Conservation (phyloP, 2,113 vertebrate species). For the Clupea harengus region DNA sequence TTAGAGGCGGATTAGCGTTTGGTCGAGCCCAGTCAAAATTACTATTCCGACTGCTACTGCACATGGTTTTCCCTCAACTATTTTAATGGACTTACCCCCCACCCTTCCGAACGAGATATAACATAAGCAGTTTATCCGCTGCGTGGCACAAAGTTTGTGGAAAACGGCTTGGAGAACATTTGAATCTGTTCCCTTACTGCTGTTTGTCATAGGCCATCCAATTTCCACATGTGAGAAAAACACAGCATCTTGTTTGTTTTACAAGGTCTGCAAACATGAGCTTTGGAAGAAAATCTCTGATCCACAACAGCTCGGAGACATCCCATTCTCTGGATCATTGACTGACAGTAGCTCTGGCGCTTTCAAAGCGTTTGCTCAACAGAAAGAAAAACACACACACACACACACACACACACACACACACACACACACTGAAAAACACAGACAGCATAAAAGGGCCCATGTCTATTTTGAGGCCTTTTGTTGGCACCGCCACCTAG, state of each 20-base stretch:
- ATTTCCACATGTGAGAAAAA: constrained; percentile 20
- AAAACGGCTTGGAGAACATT: constrained; percentile 38
- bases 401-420: not conserved
- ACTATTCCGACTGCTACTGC: constrained; percentile 6
- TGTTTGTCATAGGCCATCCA: constrained; percentile 31
- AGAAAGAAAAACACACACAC: not conserved
- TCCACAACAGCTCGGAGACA: not conserved
- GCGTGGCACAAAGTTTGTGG: constrained; percentile 23
- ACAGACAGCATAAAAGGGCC: not conserved
- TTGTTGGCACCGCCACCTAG: not conserved
- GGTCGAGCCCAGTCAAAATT: constrained; percentile 7
- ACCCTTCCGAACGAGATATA: not conserved
- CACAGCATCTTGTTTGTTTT: constrained; percentile 37
- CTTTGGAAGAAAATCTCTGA: constrained; percentile 49
- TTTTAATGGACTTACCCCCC: not conserved
- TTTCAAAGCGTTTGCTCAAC: not conserved
- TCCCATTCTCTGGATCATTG: not conserved
- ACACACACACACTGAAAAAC: not conserved
- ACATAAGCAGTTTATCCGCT: constrained; percentile 27
- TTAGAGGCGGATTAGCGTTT: constrained; percentile 30
- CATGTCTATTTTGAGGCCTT: not conserved
- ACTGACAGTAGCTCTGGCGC: not conserved
- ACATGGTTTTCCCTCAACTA: not conserved
- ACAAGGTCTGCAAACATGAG: constrained; percentile 50
- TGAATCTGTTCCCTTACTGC: constrained; percentile 47